phyloP scores from a whole-genome alignment of 2,888 invertebrate species.

The Dorcus hopei region DNA sequence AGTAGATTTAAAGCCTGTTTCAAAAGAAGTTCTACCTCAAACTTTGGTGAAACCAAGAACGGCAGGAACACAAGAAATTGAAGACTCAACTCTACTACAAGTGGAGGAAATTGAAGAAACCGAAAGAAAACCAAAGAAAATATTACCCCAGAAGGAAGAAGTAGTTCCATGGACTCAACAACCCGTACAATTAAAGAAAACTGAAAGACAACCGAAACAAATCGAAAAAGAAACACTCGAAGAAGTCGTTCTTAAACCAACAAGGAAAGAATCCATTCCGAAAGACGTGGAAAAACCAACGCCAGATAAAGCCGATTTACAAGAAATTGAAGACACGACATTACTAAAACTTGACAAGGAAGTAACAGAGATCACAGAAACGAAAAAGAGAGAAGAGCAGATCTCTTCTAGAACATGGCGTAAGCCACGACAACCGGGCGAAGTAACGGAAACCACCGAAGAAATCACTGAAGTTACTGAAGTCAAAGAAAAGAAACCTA shows the following conservation, averaged over 20 bases:
- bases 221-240: constrained; percentile 45
- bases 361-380: constrained; percentile 37
- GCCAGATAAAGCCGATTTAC: neutral
- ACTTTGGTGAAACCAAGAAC: too few species aligned
- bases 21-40: neutral
- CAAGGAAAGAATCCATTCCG: constrained; percentile 33
- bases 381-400: constrained; percentile 35
- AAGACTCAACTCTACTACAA: constrained; percentile 9
- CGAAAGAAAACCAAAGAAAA: constrained; percentile 24
- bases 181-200: constrained; percentile 52
- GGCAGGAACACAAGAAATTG: constrained; percentile 7
- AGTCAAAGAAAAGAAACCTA: constrained; percentile 16
- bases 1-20: constrained; percentile 11
- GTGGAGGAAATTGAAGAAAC: constrained; percentile 40
- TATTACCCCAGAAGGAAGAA: neutral
- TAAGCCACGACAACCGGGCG: constrained; percentile 43
- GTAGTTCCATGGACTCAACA: constrained; percentile 62
- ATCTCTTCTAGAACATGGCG: constrained; percentile 44
- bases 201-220: constrained; percentile 42
- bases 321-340: constrained; percentile 12
- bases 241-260: constrained; percentile 55
- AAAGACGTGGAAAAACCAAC: constrained; percentile 13
- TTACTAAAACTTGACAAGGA: constrained; percentile 40
- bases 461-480: constrained; percentile 49
- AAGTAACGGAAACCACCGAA: constrained; percentile 24